Percentiles rank a stretch among this genome's conserved stretches.
phyloP scores from a whole-genome alignment of 1,140 invertebrate genomes.

The Drosophila athabasca region DNA sequence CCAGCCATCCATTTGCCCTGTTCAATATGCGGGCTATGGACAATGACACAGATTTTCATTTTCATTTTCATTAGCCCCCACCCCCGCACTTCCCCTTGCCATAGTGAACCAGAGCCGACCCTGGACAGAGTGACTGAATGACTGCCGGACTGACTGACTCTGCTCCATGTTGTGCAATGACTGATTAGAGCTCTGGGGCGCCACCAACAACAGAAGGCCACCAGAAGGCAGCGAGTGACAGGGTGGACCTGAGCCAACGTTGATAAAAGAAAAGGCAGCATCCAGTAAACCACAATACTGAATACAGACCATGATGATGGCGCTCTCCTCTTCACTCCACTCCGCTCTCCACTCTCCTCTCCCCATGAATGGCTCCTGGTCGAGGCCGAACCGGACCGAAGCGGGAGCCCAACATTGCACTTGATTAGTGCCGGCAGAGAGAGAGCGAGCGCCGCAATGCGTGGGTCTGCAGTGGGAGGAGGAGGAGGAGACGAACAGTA shows the following conservation, averaged over 20 bases:
- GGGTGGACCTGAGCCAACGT: constrained; percentile 57
- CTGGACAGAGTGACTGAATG: constrained; percentile 6
- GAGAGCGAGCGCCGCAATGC: constrained; percentile 44
- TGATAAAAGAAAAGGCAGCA: constrained; percentile 76
- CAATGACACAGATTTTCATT: constrained; percentile 78
- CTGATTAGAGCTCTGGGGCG: constrained; percentile 63
- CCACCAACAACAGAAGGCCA: constrained; percentile 36
- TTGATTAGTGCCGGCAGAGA: constrained; percentile 67
- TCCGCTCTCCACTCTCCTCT: not conserved
- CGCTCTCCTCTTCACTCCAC: too few species aligned
- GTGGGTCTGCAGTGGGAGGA: constrained; percentile 43
- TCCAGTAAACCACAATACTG: constrained; percentile 66
- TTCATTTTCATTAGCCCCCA: constrained; percentile 46
- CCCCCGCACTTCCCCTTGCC: constrained; percentile 17
- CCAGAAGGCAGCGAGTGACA: constrained; percentile 29
- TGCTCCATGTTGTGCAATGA: constrained; percentile 49
- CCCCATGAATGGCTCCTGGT: constrained; percentile 33
- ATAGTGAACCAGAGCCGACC: constrained; percentile 26
- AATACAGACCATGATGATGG: constrained; percentile 34
- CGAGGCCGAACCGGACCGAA: not conserved
- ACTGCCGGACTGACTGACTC: constrained; percentile 44
- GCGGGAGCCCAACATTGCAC: constrained; percentile 59
- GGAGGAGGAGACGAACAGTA: not conserved
- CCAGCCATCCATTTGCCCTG: too few species aligned
- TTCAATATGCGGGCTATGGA: constrained; percentile 70